Evolutionary conservation across 2,888 invertebrate species (phyloP).

Genomic region (Onchidella celtica): DNA sequence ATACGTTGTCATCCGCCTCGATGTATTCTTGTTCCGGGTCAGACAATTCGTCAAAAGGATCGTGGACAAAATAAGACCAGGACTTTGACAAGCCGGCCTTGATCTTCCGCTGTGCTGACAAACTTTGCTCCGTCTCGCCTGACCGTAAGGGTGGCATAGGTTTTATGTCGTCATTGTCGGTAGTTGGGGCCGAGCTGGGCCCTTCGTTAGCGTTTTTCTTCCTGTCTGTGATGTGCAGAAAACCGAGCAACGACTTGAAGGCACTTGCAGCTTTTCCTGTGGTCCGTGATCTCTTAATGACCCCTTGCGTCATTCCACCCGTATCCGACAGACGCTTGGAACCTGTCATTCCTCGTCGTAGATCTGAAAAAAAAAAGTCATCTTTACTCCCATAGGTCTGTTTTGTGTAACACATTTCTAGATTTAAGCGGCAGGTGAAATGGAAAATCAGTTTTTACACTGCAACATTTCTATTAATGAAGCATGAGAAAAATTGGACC

Average conservation of each 20-base stretch:
- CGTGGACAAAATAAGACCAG: conserved; percentile 14
- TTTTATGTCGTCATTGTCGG: not conserved
- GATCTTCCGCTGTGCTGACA: not conserved
- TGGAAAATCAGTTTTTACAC: too few relatives aligned
- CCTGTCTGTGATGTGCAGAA: not conserved
- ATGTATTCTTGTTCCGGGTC: not conserved
- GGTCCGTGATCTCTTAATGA: not conserved
- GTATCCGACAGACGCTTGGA: not conserved
- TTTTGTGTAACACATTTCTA: not conserved
- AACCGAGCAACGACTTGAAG: conserved; percentile 3
- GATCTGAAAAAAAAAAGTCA: not conserved
- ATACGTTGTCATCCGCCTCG: not conserved
- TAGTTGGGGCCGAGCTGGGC: not conserved
- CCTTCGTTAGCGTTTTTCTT: not conserved
- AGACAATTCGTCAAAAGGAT: not conserved
- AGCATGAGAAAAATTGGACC: too few relatives aligned
- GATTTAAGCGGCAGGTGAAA: not conserved
- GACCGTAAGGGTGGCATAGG: not conserved
- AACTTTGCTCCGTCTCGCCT: not conserved
- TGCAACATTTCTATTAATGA: too few relatives aligned
- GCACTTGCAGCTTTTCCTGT: conserved; percentile 4
- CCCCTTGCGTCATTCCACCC: not conserved
- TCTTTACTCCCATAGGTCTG: not conserved
- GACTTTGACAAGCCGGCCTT: conserved; percentile 6
- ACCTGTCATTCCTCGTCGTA: not conserved